These are phyloP conservation scores for Amphipoea oculea DNA, from an alignment of 2,888 invertebrate species.

Conservation along the genomic window DNA sequence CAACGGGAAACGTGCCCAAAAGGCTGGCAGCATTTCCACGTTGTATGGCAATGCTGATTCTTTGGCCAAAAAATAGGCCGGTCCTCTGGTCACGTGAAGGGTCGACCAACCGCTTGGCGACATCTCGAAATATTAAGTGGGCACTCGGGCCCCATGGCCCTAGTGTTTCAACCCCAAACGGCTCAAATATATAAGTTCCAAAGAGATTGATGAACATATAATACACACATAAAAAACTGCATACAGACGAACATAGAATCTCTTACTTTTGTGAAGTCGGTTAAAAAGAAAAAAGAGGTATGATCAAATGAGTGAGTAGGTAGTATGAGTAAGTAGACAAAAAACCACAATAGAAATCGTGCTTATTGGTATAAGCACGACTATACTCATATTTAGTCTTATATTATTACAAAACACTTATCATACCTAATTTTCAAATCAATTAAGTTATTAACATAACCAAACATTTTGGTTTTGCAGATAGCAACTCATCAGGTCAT, in stretches of 20 bases:
- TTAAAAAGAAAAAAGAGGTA: not conserved
- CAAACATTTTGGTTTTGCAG: not conserved
- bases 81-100: no score
- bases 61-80: no score
- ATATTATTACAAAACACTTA: not conserved
- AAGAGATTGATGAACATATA: not conserved
- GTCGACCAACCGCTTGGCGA: no score
- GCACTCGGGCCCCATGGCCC: no score
- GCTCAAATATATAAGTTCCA: no score
- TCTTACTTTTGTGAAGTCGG: not conserved
- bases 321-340: no score
- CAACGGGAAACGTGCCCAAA: no score
- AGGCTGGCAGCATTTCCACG: no score
- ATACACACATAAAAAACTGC: not conserved
- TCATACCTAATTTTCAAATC: not conserved
- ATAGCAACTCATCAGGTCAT: slow-evolving; percentile 14
- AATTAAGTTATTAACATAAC: not conserved
- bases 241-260: not conserved
- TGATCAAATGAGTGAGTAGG: not conserved
- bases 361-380: no score
- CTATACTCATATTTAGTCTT: not conserved
- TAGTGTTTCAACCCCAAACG: no score
- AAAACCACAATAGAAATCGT: not conserved
- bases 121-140: no score
- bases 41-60: no score